Evolutionary conservation across 2,113 vertebrate genomes (phyloP), one percentile per base, ranked within the genome.

Genomic region (Poecile atricapillus): DNA sequence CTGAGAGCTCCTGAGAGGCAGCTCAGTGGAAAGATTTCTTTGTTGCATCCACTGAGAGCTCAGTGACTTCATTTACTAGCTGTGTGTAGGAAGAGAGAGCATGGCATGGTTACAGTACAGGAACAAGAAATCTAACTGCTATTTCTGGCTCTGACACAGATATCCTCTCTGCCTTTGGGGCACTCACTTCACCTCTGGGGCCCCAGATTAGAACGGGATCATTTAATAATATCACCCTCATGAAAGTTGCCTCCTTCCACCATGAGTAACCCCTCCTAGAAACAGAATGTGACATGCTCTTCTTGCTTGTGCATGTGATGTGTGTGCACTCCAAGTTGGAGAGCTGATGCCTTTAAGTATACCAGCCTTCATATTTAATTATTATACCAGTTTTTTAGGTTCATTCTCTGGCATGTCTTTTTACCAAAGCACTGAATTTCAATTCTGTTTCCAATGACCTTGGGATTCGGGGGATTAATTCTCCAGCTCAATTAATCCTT

Each of bases 121-220:
- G 79, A 94, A 67, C 31, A 70, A 92, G 71, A 96, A 83, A 74
- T 37, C 24, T 73, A 50, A 43, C 12, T 56, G 35, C 73, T 95
- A 52, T 92, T 97, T 96, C 91, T 96, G 52, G 17, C 64, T 88
- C 35, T 94, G 64, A 64, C 71, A 93, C 82, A 92, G 75, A 83
- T 77, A 93, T 78, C 75, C 79, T 95, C 43, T 60, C 64, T 88
- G 71, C 37, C 73, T 95, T 77, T 71, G 74, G 89, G 93, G 83
- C 59, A 84, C 47, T 67, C 68, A 59, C 35, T 70, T 94, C 27
- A 37, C 11, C 18, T 79, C 43, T 88, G 59, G 35, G 59, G 25
- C 39, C n/a, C 15, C 24, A 60, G 31, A 35, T 59, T n/a, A 50
- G 80, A 87, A 55, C 7, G 53, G n/a, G 13, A 35, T 65, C 67